Base-by-base conservation (phyloP, 2,113 vertebrate species). In the Patagioenas fasciata region DNA sequence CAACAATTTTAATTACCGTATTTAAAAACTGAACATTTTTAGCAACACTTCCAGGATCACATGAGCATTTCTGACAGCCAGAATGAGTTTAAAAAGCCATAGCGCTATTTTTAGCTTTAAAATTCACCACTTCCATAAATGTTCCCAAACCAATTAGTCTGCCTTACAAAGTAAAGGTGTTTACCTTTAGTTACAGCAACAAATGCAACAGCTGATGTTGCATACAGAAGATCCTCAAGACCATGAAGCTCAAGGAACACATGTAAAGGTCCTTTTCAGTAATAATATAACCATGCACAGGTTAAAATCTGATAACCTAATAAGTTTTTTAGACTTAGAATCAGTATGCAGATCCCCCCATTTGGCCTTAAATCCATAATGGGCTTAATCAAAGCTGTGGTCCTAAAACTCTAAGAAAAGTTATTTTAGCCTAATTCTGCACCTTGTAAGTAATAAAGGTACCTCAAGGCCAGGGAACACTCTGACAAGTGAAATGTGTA, bases 111-210 rank as follows among this genome's bases (percentile, higher is more conserved):
- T 97, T 97, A 98, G 96, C 91, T 95, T 96, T 91, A 96, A 98
- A 94, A 97, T 97, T 96, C 93, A 97, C 93, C 95, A 92, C 94
- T 97, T 96, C 91, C 93, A 97, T 97, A 98, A 98, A 98, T 97
- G 98, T 93, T 98, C 98, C 97, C 97, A 98, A 97, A 97, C 93
- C 91, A 97, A 98, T 98, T 98, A 98, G 92, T 91, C 95, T 29
- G 8, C 88, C 86, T 80, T 94, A 96, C 70, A 91, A 96, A 95
- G 96, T 80, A 86, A 98, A 97, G 85, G 96, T 97, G 95, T 98
- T 97, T 97, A 96, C 91, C 94, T 97, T 96, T 91, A 91, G 61
- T 62, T 64, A 83, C 84, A 83, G 91, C 73, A 94, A 92, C 12
- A 78, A 92, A 47, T 28, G 58, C 96, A 97, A 97, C 83, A 79